Conservation (phyloP, 1,140 invertebrate species). For the Probaryconus sp. region DNA sequence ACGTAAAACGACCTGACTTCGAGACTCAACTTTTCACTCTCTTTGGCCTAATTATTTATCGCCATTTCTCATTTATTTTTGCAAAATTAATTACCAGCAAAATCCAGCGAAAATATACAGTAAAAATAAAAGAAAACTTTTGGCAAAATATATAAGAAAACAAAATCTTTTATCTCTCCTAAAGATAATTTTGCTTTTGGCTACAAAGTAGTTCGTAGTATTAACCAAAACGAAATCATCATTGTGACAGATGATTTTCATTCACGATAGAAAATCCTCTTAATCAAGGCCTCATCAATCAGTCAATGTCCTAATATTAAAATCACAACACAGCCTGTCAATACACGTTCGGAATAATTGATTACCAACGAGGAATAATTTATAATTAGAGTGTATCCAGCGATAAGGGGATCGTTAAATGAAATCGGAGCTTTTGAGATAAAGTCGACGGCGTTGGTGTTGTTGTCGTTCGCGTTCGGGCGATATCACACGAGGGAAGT, state of each 20-base stretch:
- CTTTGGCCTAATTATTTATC: conserved; percentile 19
- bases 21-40: conserved; percentile 14
- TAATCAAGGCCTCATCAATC: too few relatives aligned
- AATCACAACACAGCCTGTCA: conserved; percentile 1
- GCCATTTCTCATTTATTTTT: too few relatives aligned
- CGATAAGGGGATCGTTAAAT: conserved; percentile 25
- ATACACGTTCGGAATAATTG: conserved; percentile 7
- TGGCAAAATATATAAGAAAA: too few relatives aligned
- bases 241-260: too few relatives aligned
- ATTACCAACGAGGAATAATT: conserved; percentile 11
- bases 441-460: conserved; percentile 5
- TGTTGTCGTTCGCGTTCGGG: conserved; percentile 5
- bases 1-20: conserved; percentile 3
- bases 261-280: too few relatives aligned
- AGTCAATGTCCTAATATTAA: not conserved
- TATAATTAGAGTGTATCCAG: conserved; percentile 21
- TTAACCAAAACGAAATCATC: too few relatives aligned
- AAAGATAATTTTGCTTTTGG: too few relatives aligned
- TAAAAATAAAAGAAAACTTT: too few relatives aligned
- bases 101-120: too few relatives aligned
- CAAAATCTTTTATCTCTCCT: too few relatives aligned
- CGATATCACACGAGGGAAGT: conserved; percentile 23
- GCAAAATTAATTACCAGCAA: too few relatives aligned
- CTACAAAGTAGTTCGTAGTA: too few relatives aligned
- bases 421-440: conserved; percentile 29